A percentile compares a stretch with the other conserved stretches of the same genome.
phyloP scores from a whole-genome alignment of 2,113 vertebrate species.

The Chiloscyllium plagiosum region DNA sequence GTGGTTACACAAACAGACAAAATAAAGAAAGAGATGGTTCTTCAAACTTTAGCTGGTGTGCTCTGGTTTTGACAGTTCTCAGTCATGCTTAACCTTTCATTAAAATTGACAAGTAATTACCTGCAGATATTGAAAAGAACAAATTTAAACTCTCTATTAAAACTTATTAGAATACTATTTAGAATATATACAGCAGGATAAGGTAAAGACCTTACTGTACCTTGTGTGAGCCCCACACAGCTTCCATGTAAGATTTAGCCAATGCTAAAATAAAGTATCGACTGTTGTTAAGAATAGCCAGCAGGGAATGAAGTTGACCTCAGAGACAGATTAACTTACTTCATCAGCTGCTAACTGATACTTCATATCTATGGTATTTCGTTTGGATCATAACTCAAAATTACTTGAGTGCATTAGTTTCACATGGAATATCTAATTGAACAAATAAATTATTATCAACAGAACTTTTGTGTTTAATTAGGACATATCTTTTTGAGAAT shows the following conservation, averaged over 20 bases:
- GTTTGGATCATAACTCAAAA: conserved; percentile 5
- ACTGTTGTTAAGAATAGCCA: conserved; percentile 22
- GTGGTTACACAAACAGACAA: background rate
- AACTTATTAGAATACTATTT: background rate
- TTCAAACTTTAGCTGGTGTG: background rate
- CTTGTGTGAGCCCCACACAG: background rate
- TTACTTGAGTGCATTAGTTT: background rate
- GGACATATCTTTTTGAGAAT: background rate
- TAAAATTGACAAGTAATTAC: background rate
- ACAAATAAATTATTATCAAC: background rate
- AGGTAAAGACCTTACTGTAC: background rate
- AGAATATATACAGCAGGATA: background rate
- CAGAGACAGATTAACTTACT: background rate
- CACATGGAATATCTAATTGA: background rate
- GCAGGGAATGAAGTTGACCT: background rate
- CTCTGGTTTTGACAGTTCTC: too few relatives aligned
- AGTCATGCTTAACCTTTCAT: background rate
- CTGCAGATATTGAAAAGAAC: background rate
- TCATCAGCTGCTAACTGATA: background rate
- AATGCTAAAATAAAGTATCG: background rate
- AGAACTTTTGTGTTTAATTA: background rate
- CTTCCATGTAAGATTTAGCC: background rate
- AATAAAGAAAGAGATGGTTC: background rate
- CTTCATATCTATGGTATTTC: background rate
- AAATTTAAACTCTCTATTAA: background rate